A percentile compares a stretch with the other conserved stretches of the same genome.
phyloP scores from a whole-genome alignment of 2,113 vertebrate genomes.

The Barnardius zonarius region DNA sequence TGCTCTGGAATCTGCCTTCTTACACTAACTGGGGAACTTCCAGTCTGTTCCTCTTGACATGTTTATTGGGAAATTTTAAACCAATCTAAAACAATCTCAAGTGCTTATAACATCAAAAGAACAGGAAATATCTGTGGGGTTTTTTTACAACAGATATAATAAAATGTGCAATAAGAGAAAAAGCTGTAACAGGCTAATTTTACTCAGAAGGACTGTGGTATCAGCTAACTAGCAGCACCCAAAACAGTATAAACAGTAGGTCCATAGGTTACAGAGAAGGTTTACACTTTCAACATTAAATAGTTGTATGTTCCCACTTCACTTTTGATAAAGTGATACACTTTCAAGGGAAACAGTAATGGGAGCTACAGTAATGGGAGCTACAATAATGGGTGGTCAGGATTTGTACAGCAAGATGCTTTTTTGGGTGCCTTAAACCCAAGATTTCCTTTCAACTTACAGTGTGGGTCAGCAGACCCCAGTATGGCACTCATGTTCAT shows the following conservation, averaged over 20 bases:
- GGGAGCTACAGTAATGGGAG: not conserved
- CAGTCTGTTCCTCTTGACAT: not conserved
- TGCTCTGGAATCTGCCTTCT: constrained; percentile 31
- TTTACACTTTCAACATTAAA: not conserved
- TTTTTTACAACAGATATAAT: not conserved
- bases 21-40: not conserved
- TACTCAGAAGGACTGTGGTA: not conserved
- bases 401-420: not conserved
- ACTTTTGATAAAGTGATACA: not conserved
- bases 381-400: not conserved
- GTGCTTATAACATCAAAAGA: not conserved
- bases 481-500: not conserved
- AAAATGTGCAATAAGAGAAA: constrained; percentile 44
- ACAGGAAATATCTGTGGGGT: not conserved
- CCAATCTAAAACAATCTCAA: not conserved
- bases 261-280: not conserved
- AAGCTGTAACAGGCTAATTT: not conserved
- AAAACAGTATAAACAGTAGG: not conserved
- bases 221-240: not conserved
- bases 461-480: not conserved
- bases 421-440: constrained; percentile 47
- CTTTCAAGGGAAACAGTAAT: not conserved
- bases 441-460: not conserved
- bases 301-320: not conserved
- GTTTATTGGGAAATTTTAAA: constrained; percentile 12